These are phyloP conservation scores for Pelecanus crispus DNA, from an alignment of 2,113 vertebrate genomes.

Conservation along the genomic window DNA sequence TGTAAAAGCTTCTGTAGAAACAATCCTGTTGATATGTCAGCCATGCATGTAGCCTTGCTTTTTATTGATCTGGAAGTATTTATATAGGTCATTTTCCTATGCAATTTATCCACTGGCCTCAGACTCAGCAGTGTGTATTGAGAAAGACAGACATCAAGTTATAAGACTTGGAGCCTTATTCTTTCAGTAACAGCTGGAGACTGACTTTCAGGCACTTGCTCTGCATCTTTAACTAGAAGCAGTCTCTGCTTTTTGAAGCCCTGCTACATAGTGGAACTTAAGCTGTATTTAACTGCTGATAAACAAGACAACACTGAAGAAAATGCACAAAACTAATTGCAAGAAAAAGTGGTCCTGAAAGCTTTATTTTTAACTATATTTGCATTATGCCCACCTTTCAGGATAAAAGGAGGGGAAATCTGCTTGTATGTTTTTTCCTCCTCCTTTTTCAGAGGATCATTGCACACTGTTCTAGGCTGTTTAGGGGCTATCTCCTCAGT, in stretches of 20 bases:
- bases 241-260: not conserved
- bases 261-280: not conserved
- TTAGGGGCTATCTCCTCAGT: not conserved
- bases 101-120: not conserved
- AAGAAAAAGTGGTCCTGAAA: not conserved
- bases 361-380: not conserved
- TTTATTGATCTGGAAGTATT: slow-evolving; percentile 17
- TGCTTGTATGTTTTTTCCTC: not conserved
- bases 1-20: slow-evolving; percentile 1
- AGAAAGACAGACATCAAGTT: not conserved
- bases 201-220: not conserved
- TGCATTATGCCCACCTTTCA: not conserved
- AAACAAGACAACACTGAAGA: not conserved
- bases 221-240: not conserved
- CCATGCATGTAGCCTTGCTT: not conserved
- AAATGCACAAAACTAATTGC: not conserved
- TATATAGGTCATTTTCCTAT: not conserved
- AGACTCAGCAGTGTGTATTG: not conserved
- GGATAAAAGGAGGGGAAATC: not conserved
- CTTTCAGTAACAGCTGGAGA: not conserved
- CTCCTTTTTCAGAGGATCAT: not conserved
- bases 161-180: not conserved
- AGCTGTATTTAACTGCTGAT: not conserved
- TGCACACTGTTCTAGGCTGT: no score
- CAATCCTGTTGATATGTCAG: not conserved